Evolutionary conservation across 2,888 invertebrate species (phyloP), one percentile per base, ranked within the genome.

Genomic region (Carabus problematicus): DNA sequence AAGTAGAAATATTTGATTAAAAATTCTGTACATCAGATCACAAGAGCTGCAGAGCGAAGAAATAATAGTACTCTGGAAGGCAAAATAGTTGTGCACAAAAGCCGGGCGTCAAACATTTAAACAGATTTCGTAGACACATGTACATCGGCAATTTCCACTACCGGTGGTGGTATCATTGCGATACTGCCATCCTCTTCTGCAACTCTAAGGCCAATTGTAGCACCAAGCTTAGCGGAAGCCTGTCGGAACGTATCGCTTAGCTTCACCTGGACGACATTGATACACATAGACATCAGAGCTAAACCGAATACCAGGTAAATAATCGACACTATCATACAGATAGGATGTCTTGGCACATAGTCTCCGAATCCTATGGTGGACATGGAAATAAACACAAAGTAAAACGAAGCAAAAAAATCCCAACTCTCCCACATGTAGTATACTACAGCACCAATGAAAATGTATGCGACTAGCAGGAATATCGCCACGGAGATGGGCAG

Each of bases 341-440:
- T 85, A 0, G 96, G 95, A 82, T 95, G 92, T 79, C 91, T 87
- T 0, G 97, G 97, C 0, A 96, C 93, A 72, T 91, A 86, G 82
- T 97, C 97, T 1, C 97, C 97, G 75, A 97, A 93, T n/a, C 98
- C 98, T 70, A 98, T 97, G 0, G 98, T 98, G 0, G 95, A 94
- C 89, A 97, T 93, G 0, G 97, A 96, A 75, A 98, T 94, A 79
- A 98, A 98, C 3, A 98, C 94, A 80, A 98, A 98, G 81, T 98
- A 98, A 80, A 98, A 95, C 0, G 97, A 91, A 70, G 95, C 93
- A 76, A 97, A 92, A 81, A 95, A 93, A n/a, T 87, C 86, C 98
- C 98, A 98, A 0, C 86, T 84, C 80, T 93, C 94, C 87, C 90
- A 89, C 12, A 88, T 78, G 42, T 87, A 88, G 76, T 93, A 97